These are phyloP conservation scores for Anguilla japonica DNA, from an alignment of 2,113 vertebrate species.

Conservation along the genomic window DNA sequence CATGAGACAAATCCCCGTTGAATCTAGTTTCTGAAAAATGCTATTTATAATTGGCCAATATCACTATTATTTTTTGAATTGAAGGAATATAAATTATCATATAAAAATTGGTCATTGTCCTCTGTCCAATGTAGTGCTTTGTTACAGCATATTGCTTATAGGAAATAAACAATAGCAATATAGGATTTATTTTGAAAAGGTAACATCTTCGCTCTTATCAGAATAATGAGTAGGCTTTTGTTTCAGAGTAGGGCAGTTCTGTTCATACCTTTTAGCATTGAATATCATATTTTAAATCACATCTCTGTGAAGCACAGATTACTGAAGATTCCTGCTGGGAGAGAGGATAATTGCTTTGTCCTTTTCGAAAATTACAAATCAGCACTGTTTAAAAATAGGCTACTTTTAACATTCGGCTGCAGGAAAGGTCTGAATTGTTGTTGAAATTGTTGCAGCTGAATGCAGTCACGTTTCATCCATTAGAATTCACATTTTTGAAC, in stretches of 20 bases:
- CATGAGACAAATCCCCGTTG: neutral
- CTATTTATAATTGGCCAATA: neutral
- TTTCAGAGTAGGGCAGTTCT: neutral
- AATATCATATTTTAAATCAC: neutral
- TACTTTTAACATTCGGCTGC: neutral
- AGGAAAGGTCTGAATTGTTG: neutral
- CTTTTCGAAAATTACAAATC: neutral
- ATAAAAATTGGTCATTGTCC: neutral
- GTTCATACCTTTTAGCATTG: neutral
- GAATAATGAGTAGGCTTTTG: neutral
- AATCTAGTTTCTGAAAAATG: neutral
- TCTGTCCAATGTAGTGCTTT: neutral
- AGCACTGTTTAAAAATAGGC: neutral
- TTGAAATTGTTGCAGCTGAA: no score
- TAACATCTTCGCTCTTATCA: neutral
- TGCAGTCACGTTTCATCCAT: no score
- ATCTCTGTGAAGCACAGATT: neutral
- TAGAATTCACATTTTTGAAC: no score
- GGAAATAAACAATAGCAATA: neutral
- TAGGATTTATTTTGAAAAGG: neutral
- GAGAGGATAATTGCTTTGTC: neutral
- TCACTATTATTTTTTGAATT: neutral
- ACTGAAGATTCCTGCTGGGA: neutral
- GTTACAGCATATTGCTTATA: neutral
- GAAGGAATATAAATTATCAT: neutral